phyloP scores from a whole-genome alignment of 2,797 vertebrate genomes.

The Acrossocheilus fasciatus region DNA sequence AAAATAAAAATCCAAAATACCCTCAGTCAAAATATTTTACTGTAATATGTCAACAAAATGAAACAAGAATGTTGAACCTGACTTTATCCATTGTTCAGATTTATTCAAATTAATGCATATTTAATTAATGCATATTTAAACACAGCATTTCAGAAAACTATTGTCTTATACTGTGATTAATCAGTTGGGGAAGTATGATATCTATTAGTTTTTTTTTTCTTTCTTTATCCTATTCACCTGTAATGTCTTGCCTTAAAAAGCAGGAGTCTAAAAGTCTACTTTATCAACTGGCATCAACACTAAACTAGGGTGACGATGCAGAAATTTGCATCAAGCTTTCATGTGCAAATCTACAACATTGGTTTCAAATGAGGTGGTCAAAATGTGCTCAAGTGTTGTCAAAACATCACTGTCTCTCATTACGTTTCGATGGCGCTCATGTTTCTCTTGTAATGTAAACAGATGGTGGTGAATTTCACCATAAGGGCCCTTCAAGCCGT shows the following conservation, averaged over 20 bases:
- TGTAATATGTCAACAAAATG: not conserved
- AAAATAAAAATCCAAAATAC: not conserved
- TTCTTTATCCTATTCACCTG: not conserved
- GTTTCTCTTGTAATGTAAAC: constrained; percentile 27
- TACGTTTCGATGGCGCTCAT: not conserved
- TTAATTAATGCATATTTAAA: not conserved
- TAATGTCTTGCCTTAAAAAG: not conserved
- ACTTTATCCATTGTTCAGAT: not conserved
- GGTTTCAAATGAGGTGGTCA: not conserved
- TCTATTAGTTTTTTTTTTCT: not conserved
- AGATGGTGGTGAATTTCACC: constrained; percentile 26
- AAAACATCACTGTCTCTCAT: not conserved
- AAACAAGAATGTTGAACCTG: not conserved
- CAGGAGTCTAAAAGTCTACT: not conserved
- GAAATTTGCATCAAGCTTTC: not conserved
- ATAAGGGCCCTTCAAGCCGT: not conserved
- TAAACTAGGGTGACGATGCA: not conserved
- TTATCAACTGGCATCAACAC: not conserved
- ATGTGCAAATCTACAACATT: not conserved
- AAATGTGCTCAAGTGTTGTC: not conserved
- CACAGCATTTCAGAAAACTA: not conserved
- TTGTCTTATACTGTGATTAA: not conserved
- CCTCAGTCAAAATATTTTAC: not conserved
- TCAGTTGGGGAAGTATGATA: not conserved
- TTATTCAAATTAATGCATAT: not conserved